These are phyloP conservation scores for Siniperca undulata DNA, from an alignment of 2,797 vertebrate species.

Conservation along the genomic window DNA sequence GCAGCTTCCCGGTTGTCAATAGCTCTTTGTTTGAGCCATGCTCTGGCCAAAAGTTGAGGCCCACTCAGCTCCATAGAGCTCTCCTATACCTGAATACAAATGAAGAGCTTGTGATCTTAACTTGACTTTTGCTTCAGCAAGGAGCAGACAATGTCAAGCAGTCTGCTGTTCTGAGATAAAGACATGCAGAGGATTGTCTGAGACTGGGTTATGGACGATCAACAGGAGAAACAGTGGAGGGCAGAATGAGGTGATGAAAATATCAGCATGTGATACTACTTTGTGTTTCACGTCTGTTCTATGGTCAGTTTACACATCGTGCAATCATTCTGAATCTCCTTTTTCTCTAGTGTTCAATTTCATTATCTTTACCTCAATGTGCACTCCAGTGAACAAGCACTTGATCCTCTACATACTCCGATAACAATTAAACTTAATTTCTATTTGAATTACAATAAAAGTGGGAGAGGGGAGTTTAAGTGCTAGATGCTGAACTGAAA, in stretches of 20 bases:
- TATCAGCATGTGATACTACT: slow-evolving; percentile 3
- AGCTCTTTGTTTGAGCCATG: slow-evolving; percentile 52
- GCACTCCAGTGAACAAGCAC: slow-evolving; percentile 30
- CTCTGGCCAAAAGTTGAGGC: slow-evolving; percentile 50
- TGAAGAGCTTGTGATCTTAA: slow-evolving; percentile 65
- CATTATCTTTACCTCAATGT: slow-evolving; percentile 31
- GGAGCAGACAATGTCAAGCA: slow-evolving; percentile 61
- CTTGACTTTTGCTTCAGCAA: slow-evolving; percentile 63
- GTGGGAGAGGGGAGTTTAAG: slow-evolving; percentile 41
- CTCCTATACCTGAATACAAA: slow-evolving; percentile 67
- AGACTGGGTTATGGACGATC: slow-evolving; percentile 27
- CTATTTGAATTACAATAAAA: slow-evolving; percentile 53
- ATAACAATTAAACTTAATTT: slow-evolving; percentile 37
- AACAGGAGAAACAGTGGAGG: slow-evolving; percentile 35
- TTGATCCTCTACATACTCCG: slow-evolving; percentile 27
- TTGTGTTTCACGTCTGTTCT: neutral
- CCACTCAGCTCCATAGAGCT: slow-evolving; percentile 61
- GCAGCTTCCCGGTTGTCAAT: slow-evolving; percentile 42
- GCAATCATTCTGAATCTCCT: neutral
- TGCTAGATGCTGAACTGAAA: slow-evolving; percentile 43
- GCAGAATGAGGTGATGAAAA: slow-evolving; percentile 23
- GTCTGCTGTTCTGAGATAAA: slow-evolving; percentile 46
- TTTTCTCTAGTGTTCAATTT: slow-evolving; percentile 6
- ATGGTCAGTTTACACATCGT: neutral
- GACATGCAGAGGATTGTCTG: slow-evolving; percentile 38